Conservation (phyloP, 2,888 invertebrate species). For the Monochamus alternatus region DNA sequence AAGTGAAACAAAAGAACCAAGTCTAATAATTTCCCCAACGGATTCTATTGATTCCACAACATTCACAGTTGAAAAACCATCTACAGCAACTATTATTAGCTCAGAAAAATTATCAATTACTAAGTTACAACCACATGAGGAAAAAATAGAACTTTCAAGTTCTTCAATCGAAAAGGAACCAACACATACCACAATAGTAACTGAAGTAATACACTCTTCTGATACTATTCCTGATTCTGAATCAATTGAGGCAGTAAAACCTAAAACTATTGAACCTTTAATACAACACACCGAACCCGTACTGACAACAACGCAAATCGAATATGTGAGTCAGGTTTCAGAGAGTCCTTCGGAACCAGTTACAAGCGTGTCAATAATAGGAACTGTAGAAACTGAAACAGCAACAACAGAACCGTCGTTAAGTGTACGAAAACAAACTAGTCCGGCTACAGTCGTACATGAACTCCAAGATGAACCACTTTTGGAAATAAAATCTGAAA, state of each 20-base stretch:
- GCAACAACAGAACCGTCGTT: slow-evolving; percentile 62
- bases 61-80: slow-evolving; percentile 37
- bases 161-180: slow-evolving; percentile 14
- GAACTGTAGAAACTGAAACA: slow-evolving; percentile 44
- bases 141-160: not conserved
- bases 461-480: slow-evolving; percentile 20
- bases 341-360: too few relatives aligned
- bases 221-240: not conserved
- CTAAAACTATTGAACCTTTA: not conserved
- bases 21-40: slow-evolving; percentile 25
- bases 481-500: slow-evolving; percentile 14
- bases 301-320: too few relatives aligned
- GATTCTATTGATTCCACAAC: slow-evolving; percentile 40
- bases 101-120: not conserved
- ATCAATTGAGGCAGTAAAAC: not conserved
- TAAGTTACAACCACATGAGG: not conserved
- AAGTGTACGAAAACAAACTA: not conserved
- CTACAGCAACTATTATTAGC: not conserved
- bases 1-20: slow-evolving; percentile 34
- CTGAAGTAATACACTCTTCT: slow-evolving; percentile 9
- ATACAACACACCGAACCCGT: too few relatives aligned
- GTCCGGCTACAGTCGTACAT: slow-evolving; percentile 9
- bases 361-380: too few relatives aligned
- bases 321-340: too few relatives aligned
- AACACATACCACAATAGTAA: slow-evolving; percentile 1